Evolutionary conservation across 2,113 vertebrate species (phyloP), one percentile per base, ranked within the genome.

Genomic region (Oxyura jamaicensis): DNA sequence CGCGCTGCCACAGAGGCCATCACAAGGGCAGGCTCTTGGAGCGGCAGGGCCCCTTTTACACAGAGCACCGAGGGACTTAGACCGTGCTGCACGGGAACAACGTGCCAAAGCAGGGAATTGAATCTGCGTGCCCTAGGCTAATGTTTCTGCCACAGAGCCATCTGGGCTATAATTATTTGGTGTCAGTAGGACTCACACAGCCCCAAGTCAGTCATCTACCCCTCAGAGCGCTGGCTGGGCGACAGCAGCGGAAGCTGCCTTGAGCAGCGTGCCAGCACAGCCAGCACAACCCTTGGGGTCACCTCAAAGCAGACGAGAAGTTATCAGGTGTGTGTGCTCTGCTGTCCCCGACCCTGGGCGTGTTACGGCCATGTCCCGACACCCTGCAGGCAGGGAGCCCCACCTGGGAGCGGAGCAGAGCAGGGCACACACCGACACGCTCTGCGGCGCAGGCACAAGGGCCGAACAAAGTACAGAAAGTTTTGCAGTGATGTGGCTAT

Each of bases 381-480:
- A 21, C 11, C 8, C 20, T 5, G 26, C 7, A 1, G 17, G 36
- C 7, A 6, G n/a, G 69, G 59, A 69, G 39, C 22, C 68, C 18
- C 59, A 23, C 31, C 8, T n/a, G 46, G 28, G 15, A 71, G 16
- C 53, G 11, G 15, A 3, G 66, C 75, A 53, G 46, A 63, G 74
- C 1, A 4, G 0, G 6, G 41, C 33, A 71, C 41, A 62, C 9
- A 29, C 52, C 79, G 31, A 26, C 13, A 33, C 0, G 4, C 39
- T 48, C 58, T 31, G 22, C 0, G 2, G 22, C 0, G 0, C 60
- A 23, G 66, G 11, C 52, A 48, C 50, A 11, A 16, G 88, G 29
- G 58, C 79, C 48, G n/a, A 25, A n/a, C 2, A 1, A 18, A n/a
- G 53, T 2, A 10, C 36, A 17, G 59, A 7, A 72, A 95, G 68